Conservation (phyloP, 2,797 vertebrate genomes). For the Pipistrellus nathusii region DNA sequence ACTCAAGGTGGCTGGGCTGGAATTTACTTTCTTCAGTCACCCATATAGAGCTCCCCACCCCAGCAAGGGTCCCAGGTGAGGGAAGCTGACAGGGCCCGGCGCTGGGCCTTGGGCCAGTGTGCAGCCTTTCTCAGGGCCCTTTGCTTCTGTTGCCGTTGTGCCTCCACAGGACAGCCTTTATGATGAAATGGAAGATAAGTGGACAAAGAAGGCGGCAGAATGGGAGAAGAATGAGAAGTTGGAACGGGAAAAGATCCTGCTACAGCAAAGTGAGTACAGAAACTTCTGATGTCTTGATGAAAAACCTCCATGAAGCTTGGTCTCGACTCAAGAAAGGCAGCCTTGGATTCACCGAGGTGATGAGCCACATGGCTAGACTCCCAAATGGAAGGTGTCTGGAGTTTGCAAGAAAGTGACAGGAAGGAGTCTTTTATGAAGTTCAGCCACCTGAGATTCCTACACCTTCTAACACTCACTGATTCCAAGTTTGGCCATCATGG, state of each 20-base stretch:
- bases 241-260: constrained; percentile 80
- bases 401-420: constrained; percentile 10
- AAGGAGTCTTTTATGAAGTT: neutral
- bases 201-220: constrained; percentile 79
- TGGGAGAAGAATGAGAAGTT: constrained; percentile 83
- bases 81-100: neutral
- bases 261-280: constrained; percentile 83
- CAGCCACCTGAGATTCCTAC: neutral
- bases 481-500: neutral
- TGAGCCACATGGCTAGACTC: neutral
- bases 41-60: neutral
- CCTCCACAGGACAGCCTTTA: constrained; percentile 82
- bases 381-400: neutral
- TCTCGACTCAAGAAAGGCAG: neutral
- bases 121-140: neutral
- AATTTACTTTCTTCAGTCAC: neutral
- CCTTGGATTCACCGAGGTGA: neutral
- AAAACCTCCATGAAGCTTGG: neutral
- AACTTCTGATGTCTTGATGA: neutral
- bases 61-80: neutral
- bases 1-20: neutral
- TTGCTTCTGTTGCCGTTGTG: neutral
- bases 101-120: neutral
- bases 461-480: neutral
- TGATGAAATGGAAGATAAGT: constrained; percentile 86